phyloP scores from a whole-genome alignment of 2,888 invertebrate species.

The Therioaphis trifolii region DNA sequence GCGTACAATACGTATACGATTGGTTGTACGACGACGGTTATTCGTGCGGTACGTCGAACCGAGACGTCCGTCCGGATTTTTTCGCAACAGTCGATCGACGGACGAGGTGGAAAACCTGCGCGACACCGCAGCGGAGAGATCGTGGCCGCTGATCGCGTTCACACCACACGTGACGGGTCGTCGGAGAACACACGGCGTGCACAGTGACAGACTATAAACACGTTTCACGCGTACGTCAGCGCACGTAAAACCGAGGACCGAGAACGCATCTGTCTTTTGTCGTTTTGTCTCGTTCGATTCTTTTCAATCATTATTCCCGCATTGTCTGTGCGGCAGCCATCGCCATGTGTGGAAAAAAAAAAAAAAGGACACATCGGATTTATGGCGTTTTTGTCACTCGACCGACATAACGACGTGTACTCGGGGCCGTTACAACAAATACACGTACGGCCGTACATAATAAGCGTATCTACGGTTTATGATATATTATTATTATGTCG shows the following conservation, averaged over 20 bases:
- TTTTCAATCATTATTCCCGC: background rate
- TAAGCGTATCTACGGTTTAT: too few species aligned
- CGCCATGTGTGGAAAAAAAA: background rate
- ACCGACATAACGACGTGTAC: too few species aligned
- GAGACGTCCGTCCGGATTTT: background rate
- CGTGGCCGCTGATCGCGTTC: background rate
- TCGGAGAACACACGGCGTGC: background rate
- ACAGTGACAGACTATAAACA: too few species aligned
- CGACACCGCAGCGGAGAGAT: background rate
- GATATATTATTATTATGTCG: too few species aligned
- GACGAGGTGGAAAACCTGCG: background rate
- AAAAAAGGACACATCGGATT: slow-evolving; percentile 3
- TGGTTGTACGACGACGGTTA: too few species aligned
- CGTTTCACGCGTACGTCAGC: too few species aligned
- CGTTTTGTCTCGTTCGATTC: background rate
- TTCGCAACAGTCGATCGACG: background rate
- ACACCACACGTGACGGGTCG: too few species aligned
- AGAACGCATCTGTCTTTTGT: background rate
- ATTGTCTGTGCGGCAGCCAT: background rate
- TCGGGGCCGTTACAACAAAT: too few species aligned
- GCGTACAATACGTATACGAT: too few species aligned
- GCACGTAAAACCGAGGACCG: background rate
- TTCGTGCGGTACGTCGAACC: background rate
- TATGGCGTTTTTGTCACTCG: slow-evolving; percentile 4
- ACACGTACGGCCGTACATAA: too few species aligned